Base-by-base conservation (phyloP, 1,140 invertebrate species). In the Tetragnatha versicolor region DNA sequence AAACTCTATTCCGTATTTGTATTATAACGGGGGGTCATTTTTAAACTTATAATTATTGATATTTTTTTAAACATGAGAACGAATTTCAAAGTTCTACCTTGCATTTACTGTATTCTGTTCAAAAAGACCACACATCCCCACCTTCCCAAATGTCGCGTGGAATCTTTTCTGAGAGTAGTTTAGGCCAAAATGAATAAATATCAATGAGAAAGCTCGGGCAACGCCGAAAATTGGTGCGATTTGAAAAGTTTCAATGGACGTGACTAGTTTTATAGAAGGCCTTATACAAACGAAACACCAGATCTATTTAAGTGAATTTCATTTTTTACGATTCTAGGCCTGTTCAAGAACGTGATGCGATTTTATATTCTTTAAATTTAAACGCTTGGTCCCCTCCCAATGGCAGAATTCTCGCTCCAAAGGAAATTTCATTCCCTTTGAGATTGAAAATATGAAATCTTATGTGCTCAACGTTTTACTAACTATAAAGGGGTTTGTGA, bases 221-320 rank as follows among this genome's bases (percentile, higher is more conserved):
- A 58, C 35, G 55, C 35, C 35, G 27, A 58, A 58, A 58, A 58
- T 58, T 58, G 55, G 35, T 31, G 55, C 55, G 31, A 58, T 58
- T 58, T 58, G 55, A 37, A 14, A 63, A 42, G 60, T 63, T 42
- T 31, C 60, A 37, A 7, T 7, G 4, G 25, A 63, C 60, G 60
- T 63, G 60, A 63, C 60, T 14, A 20, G 60, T 27, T 25, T 42
- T 17, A 25, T 6, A 14, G 60, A 63, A 39, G 33, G 14, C 20
- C 33, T 63, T 3, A 17, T 37, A 63, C 37, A 63, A 58, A 63
- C 25, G 60, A 31, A 63, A 63, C 42, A 39, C 37, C 22, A 25
- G 60, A 39, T 63, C 37, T 42, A 42, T 63, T 63, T 63, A 63
- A 63, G 60, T 63, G 60, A 63, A 63, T 63, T 63, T 63, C 35